These are phyloP conservation scores for Hydractinia echinata DNA, from an alignment of 30 jellyfish, hydroid and myxozoan species.

Conservation along the genomic window DNA sequence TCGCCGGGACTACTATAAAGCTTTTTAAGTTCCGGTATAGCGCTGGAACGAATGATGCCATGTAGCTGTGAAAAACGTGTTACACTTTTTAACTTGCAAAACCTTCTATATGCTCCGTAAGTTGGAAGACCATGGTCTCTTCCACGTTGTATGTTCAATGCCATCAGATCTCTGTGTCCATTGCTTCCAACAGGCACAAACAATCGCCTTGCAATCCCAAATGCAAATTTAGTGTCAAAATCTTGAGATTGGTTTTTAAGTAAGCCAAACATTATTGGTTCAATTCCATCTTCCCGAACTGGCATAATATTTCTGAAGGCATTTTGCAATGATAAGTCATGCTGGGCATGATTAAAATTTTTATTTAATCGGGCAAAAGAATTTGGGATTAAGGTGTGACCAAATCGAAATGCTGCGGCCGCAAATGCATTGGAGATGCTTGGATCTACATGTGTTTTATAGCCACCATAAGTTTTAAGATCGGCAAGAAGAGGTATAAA, in stretches of 20 bases:
- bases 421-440: slow-evolving; percentile 38
- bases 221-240: slow-evolving; percentile 40
- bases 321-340: slow-evolving; percentile 9
- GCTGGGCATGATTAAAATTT: slow-evolving; percentile 18
- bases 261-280: slow-evolving; percentile 75
- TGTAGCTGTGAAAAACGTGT: not conserved
- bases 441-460: slow-evolving; percentile 65
- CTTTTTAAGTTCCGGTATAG: not conserved
- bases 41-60: slow-evolving; percentile 7
- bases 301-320: slow-evolving; percentile 39
- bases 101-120: slow-evolving; percentile 28
- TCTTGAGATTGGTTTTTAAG: slow-evolving; percentile 45
- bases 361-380: slow-evolving; percentile 16
- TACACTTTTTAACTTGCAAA: slow-evolving; percentile 11
- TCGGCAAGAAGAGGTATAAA: slow-evolving; percentile 68
- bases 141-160: slow-evolving; percentile 89
- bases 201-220: slow-evolving; percentile 26
- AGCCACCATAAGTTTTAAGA: slow-evolving; percentile 46
- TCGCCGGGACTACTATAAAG: slow-evolving; percentile 8
- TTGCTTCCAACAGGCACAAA: slow-evolving; percentile 35
- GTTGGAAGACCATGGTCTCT: slow-evolving; percentile 95
- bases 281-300: slow-evolving; percentile 63
- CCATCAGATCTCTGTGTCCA: slow-evolving; percentile 55
- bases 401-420: slow-evolving; percentile 42
- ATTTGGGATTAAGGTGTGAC: slow-evolving; percentile 29